Base-by-base conservation (phyloP, 2,113 vertebrate species). In the Anguilla rostrata region DNA sequence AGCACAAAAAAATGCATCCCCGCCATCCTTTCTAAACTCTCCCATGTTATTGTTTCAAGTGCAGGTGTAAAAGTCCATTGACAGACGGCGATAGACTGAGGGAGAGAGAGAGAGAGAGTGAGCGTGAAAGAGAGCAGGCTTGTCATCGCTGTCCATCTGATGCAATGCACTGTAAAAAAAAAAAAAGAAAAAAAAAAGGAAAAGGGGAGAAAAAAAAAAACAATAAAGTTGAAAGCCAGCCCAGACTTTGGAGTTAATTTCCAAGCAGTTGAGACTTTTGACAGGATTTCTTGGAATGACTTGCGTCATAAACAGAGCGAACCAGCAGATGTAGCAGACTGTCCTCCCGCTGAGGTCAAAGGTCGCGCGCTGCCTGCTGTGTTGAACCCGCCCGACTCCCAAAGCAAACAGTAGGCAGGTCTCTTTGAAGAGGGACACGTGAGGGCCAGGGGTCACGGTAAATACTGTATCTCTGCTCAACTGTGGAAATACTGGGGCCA, bases 221-320 rank as follows among this genome's bases (percentile, higher is more conserved):
- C 34, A 66, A 66, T 15, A 75, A 75, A 78, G 26, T 78, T n/a
- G 15, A 29, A 78, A 53, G 12, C 9, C 49, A 53, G 11, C 12
- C 49, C 49, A 46, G 43, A 46, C 43, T 46, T 46, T 46, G 43
- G 63, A 4, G 63, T 66, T n/a, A 4, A 75, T 29, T 29, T 53
- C 39, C 39, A 18, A 80, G 0, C 6, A 12, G 18, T 82, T 16
- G 8, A 7, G 9, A 22, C 41, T 43, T 39, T 18, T 56, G 82
- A 20, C 82, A 83, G 82, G 82, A 83, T 15, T 83, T 56, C 29
- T 40, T 56, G 26, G 46, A 56, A 83, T 34, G 82, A 5, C 46
- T 40, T 0, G 11, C 22, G 22, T n/a, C n/a, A 56, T 29, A 22
- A 2, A 49, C 49, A 41, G 29, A 34, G 29, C n/a, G 53, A 57